Evolutionary conservation across 2,797 vertebrate species (phyloP).

Genomic region (Myoxocephalus aenaeus): DNA sequence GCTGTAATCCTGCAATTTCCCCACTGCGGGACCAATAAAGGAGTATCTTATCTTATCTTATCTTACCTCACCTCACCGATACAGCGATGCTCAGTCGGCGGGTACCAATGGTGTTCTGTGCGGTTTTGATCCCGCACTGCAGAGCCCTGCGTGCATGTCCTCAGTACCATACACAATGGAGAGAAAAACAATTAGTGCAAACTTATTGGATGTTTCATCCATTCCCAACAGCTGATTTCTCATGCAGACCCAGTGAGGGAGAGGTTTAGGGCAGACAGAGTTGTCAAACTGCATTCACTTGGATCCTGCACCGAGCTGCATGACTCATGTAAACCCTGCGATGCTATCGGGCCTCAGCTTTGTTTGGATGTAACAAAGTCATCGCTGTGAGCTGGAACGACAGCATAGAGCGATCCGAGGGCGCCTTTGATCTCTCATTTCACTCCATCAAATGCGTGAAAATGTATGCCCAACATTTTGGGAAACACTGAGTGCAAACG

Average conservation of each 20-base stretch:
- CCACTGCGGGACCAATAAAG: no score
- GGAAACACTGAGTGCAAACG: conserved; percentile 37
- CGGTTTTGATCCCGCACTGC: not conserved
- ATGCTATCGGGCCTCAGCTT: conserved; percentile 20
- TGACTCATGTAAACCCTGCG: conserved; percentile 24
- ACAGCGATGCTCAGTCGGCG: no score
- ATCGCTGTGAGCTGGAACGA: conserved; percentile 30
- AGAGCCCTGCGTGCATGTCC: not conserved
- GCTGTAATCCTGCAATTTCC: no score
- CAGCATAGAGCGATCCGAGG: conserved; percentile 7
- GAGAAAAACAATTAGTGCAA: conserved; percentile 52
- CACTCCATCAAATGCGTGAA: conserved; percentile 25
- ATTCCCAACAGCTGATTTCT: conserved; percentile 24
- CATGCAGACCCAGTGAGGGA: conserved; percentile 2
- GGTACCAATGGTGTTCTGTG: not conserved
- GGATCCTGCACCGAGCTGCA: conserved; percentile 5
- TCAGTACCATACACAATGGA: conserved; percentile 38
- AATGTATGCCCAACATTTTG: conserved; percentile 19
- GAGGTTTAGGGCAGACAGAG: not conserved
- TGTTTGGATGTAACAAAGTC: conserved; percentile 43
- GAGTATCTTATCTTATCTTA: no score
- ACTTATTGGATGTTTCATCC: conserved; percentile 46
- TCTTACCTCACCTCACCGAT: not conserved
- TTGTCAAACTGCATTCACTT: conserved; percentile 34
- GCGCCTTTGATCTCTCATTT: conserved; percentile 31